Evolutionary conservation across 1,140 invertebrate species (phyloP), one percentile per base, ranked within the genome.

Genomic region (Heterodera schachtii): DNA sequence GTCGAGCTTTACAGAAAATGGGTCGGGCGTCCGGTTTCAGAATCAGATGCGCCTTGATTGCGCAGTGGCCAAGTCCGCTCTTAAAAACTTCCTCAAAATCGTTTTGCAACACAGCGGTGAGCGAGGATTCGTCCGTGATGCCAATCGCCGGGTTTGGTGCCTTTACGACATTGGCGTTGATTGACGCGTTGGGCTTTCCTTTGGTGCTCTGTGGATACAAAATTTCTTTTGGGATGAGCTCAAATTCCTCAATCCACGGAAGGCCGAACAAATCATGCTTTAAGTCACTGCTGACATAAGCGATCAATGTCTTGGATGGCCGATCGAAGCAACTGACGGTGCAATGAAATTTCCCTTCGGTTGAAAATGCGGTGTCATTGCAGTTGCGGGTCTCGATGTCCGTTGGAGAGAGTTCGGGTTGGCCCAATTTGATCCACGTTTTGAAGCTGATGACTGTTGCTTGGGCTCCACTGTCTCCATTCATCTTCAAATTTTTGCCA

Each of bases 401-500:
- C 1, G 49, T 16, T 21, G 21, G 49, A 5, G 21, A 31, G 13
- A 76, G 31, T 7, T 76, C 13, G 0, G 75, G 75, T 57, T 31
- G 41, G 4, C 75, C 75, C 19, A 76, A 19, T 64, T 76, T 76
- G 41, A 64, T 76, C 75, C 75, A 76, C 13, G 75, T 76, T 16
- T 19, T 16, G 5, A 3, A 19, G 44, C 11, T 75, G 8, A 75
- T 49, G 21, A 75, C n/a, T 16, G 44, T 46, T 21, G 44, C 73
- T 46, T 75, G 73, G 8, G 73, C 73, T 8, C 73, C 73, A 11
- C 11, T 75, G 73, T 75, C 73, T 11, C 7, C 73, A 41, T 75
- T 75, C 73, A 75, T 49, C 41, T 75, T 16, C 11, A 8, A 13
- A 11, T 57, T 21, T 52, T 2, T 31, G 21, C 52, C 73, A 57